Evolutionary conservation across 2,113 vertebrate genomes (phyloP).

Genomic region (Daboia siamensis): DNA sequence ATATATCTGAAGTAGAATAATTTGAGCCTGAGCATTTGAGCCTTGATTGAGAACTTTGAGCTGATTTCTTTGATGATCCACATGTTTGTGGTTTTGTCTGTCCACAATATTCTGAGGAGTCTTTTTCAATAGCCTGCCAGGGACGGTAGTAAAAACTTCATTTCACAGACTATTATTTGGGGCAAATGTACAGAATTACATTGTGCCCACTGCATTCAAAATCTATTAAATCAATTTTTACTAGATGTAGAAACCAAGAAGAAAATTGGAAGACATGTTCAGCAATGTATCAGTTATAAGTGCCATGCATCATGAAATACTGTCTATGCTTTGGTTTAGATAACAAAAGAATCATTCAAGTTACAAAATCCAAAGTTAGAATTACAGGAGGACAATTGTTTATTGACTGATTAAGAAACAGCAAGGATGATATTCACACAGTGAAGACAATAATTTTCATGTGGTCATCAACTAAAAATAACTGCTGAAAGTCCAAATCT

Average conservation of each 20-base stretch:
- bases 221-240: background rate
- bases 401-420: slow-evolving; percentile 1
- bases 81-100: background rate
- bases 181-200: background rate
- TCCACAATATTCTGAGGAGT: background rate
- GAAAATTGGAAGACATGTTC: background rate
- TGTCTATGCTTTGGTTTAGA: background rate
- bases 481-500: slow-evolving; percentile 13
- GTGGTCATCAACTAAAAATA: slow-evolving; percentile 27
- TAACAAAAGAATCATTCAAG: background rate
- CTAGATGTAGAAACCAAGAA: background rate
- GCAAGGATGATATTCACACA: background rate
- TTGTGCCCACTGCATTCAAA: background rate
- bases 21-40: background rate
- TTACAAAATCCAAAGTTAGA: background rate
- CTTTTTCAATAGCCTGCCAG: background rate
- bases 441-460: slow-evolving; percentile 13
- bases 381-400: background rate
- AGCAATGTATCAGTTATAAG: background rate
- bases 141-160: background rate
- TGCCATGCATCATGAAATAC: background rate
- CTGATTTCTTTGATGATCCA: background rate
- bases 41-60: background rate
- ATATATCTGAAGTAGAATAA: background rate
- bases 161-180: background rate